These are phyloP conservation scores for Portunus trituberculatus DNA, from an alignment of 1,140 invertebrate genomes.

Conservation along the genomic window DNA sequence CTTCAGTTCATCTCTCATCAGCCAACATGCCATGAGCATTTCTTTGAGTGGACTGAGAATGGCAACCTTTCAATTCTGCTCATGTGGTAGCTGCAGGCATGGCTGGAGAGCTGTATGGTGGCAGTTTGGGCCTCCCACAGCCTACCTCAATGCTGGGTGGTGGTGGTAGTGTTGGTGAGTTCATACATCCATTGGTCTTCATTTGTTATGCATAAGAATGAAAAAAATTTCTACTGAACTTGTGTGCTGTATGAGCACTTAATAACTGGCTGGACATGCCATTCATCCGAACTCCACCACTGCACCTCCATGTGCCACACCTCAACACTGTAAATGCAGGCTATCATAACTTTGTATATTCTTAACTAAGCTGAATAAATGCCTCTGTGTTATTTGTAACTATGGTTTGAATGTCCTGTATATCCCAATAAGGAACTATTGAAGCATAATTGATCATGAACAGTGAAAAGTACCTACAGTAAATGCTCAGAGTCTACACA, in stretches of 20 bases:
- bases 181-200: conserved; percentile 50
- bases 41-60: conserved; percentile 70
- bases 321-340: conserved; percentile 73
- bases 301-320: conserved; percentile 61
- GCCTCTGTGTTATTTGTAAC: conserved; percentile 75
- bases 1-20: conserved; percentile 57
- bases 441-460: no score
- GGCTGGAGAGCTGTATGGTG: conserved; percentile 10
- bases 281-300: conserved; percentile 43
- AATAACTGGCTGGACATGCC: conserved; percentile 43
- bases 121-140: conserved; percentile 51
- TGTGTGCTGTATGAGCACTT: conserved; percentile 32
- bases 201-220: conserved; percentile 38
- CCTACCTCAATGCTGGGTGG: conserved; percentile 31
- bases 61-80: conserved; percentile 61
- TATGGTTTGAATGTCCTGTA: conserved; percentile 4
- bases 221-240: background rate
- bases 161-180: conserved; percentile 38
- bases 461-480: no score
- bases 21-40: conserved; percentile 70
- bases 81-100: conserved; percentile 67
- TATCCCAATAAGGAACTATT: no score
- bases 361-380: conserved; percentile 76
- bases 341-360: conserved; percentile 76
- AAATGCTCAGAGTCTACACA: no score